phyloP scores from a whole-genome alignment of 1,140 invertebrate species.

The Drosophila tsacasi region DNA sequence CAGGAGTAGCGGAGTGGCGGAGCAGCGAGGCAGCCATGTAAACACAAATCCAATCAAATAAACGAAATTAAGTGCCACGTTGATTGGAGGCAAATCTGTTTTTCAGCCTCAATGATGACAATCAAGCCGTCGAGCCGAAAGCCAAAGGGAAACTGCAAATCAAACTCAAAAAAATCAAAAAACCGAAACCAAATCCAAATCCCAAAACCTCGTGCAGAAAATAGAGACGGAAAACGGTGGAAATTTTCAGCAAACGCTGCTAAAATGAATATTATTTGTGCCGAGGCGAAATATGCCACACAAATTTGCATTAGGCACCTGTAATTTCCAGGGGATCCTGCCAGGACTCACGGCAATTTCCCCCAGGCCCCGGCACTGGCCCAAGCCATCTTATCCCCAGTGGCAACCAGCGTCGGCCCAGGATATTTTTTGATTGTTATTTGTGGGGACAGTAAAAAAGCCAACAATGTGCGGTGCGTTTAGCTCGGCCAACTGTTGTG shows the following conservation, averaged over 20 bases:
- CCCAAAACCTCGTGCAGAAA: conserved; percentile 4
- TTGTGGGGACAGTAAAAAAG: conserved; percentile 79
- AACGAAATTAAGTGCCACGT: conserved; percentile 83
- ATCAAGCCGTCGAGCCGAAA: conserved; percentile 62
- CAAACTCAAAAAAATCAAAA: conserved; percentile 33
- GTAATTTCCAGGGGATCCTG: conserved; percentile 60
- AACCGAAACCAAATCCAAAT: conserved; percentile 14
- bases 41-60: conserved; percentile 84
- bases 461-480: conserved; percentile 63
- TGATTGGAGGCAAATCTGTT: conserved; percentile 83
- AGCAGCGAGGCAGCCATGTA: conserved; percentile 71
- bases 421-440: conserved; percentile 73
- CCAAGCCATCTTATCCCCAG: conserved; percentile 41
- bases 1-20: background rate
- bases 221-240: background rate
- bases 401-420: conserved; percentile 27
- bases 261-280: conserved; percentile 51
- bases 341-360: conserved; percentile 65
- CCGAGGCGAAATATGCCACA: conserved; percentile 68
- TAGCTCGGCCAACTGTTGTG: conserved; percentile 57
- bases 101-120: conserved; percentile 83
- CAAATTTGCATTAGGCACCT: conserved; percentile 83
- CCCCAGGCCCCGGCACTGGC: conserved; percentile 16
- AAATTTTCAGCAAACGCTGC: conserved; percentile 57
- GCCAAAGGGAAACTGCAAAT: conserved; percentile 49